phyloP scores from a whole-genome alignment of 1,140 invertebrate species.

The Drosophila serrata region DNA sequence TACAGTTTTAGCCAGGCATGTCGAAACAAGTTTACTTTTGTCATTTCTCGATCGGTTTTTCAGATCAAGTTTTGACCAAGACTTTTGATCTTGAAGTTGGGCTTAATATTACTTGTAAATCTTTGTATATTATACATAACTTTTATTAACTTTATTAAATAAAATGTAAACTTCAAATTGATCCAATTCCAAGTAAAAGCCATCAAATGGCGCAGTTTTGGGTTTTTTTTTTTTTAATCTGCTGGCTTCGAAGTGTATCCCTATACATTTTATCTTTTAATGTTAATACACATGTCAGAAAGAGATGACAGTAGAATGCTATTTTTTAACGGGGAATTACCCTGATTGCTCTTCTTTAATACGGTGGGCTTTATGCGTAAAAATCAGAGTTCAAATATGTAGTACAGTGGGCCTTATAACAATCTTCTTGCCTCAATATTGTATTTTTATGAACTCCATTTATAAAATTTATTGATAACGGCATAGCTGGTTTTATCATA shows the following conservation, averaged over 20 bases:
- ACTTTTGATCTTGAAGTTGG: neutral
- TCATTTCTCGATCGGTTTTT: constrained; percentile 12
- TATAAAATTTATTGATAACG: neutral
- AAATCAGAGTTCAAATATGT: too few species aligned
- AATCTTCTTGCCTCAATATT: neutral
- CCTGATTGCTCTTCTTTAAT: too few species aligned
- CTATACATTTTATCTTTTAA: too few species aligned
- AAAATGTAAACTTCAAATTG: neutral
- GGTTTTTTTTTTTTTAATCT: too few species aligned
- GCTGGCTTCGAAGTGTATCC: too few species aligned
- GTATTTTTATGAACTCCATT: neutral
- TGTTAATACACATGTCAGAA: too few species aligned
- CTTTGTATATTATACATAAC: too few species aligned
- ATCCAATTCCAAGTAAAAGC: neutral
- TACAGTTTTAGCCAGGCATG: constrained; percentile 20
- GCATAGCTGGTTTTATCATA: constrained; percentile 8
- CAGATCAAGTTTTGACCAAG: constrained; percentile 4
- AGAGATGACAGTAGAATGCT: too few species aligned
- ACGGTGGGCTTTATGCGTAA: too few species aligned
- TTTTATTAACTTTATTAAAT: too few species aligned
- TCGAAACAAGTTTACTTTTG: constrained; percentile 38
- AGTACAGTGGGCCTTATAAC: neutral
- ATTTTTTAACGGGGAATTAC: too few species aligned
- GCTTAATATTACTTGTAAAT: neutral
- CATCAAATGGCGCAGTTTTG: too few species aligned